Evolutionary conservation across 92 coral and sea anemone species (phyloP).

Genomic region (Porites cylindrica): DNA sequence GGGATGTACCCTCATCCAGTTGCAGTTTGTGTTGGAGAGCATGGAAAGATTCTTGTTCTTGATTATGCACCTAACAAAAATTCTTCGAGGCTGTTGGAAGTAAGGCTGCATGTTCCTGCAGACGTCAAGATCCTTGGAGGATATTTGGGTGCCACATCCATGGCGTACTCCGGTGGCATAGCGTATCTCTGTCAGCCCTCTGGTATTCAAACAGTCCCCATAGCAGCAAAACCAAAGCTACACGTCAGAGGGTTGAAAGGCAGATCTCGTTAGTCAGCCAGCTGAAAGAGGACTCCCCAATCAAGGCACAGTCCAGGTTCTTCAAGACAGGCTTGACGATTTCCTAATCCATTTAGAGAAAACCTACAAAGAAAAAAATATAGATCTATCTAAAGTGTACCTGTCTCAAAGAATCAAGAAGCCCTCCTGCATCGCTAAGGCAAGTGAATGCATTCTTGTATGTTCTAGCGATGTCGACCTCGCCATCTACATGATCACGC

Average conservation of each 20-base stretch:
- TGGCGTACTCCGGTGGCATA: constrained; percentile 39
- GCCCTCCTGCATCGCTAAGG: constrained; percentile 38
- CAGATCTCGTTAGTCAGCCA: constrained; percentile 37
- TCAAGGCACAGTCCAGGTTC: constrained; percentile 49
- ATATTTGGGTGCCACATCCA: constrained; percentile 9
- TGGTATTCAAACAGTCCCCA: constrained; percentile 29
- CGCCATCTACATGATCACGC: constrained; percentile 31
- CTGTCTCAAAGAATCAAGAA: constrained; percentile 31
- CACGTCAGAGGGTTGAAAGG: constrained; percentile 18
- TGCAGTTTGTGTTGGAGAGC: constrained; percentile 18
- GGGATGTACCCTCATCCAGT: constrained; percentile 44
- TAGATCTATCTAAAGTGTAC: constrained; percentile 29
- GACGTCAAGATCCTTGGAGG: constrained; percentile 50
- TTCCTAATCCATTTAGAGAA: constrained; percentile 23
- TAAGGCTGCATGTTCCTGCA: constrained; percentile 55
- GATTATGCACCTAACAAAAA: constrained; percentile 30
- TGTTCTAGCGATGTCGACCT: constrained; percentile 35
- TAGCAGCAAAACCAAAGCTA: constrained; percentile 20
- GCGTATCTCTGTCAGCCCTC: constrained; percentile 44
- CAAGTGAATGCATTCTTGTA: constrained; percentile 42
- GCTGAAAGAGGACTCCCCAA: constrained; percentile 29
- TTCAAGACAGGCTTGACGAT: constrained; percentile 33
- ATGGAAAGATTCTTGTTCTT: neutral
- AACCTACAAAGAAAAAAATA: constrained; percentile 16
- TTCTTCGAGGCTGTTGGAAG: constrained; percentile 51